Evolutionary conservation across 1,140 invertebrate species (phyloP).

Genomic region (Coenobita brevimanus): DNA sequence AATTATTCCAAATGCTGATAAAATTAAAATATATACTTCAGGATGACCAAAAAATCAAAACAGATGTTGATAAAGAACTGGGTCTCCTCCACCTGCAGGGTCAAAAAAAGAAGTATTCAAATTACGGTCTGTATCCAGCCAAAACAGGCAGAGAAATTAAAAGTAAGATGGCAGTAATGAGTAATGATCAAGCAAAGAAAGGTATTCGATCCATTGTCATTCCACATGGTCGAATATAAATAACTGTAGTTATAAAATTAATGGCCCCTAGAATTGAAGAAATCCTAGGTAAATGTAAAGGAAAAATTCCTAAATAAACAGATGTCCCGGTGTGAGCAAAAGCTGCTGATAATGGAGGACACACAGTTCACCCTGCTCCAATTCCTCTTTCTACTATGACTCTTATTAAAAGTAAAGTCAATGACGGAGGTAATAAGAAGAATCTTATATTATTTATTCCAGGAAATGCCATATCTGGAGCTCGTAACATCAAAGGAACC

Average conservation of each 20-base stretch:
- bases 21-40: no score
- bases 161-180: conserved; percentile 81
- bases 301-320: conserved; percentile 72
- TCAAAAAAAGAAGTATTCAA: no score
- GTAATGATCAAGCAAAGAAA: conserved; percentile 79
- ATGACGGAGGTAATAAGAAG: conserved; percentile 80
- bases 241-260: conserved; percentile 74
- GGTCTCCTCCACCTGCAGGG: conserved; percentile 75
- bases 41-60: no score
- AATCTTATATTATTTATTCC: conserved; percentile 87
- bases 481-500: conserved; percentile 82
- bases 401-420: conserved; percentile 78
- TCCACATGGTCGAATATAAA: conserved; percentile 73
- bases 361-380: conserved; percentile 76
- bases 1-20: conserved; percentile 79
- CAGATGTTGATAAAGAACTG: conserved; percentile 82
- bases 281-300: conserved; percentile 71
- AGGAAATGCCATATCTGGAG: conserved; percentile 84
- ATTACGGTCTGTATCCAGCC: no score
- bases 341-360: conserved; percentile 72
- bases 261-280: conserved; percentile 72
- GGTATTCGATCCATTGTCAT: no score
- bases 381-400: conserved; percentile 78
- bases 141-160: no score
- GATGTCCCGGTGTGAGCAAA: conserved; percentile 69